Evolutionary conservation across 2,888 invertebrate species (phyloP).

Genomic region (Bhutanitis thaidina): DNA sequence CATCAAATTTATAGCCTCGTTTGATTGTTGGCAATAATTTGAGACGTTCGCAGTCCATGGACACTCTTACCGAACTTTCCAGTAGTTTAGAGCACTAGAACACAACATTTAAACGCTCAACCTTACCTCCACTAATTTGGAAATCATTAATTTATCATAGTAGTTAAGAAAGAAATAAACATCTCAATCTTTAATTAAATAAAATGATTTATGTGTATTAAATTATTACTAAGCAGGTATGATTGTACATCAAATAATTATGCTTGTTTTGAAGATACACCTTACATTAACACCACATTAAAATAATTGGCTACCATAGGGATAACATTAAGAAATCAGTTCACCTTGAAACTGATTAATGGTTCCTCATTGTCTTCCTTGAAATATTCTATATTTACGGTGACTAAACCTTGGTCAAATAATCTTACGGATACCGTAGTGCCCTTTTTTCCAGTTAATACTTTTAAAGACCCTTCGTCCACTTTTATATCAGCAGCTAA

Average conservation of each 20-base stretch:
- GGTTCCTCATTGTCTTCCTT: constrained; percentile 87
- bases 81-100: constrained; percentile 86
- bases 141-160: background rate
- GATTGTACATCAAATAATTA: too few species aligned
- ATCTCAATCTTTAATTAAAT: too few species aligned
- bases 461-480: constrained; percentile 84
- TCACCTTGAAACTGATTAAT: constrained; percentile 88
- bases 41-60: constrained; percentile 86
- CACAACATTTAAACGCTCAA: constrained; percentile 56
- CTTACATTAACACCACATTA: background rate
- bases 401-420: constrained; percentile 87
- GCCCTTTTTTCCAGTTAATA: constrained; percentile 85
- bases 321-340: constrained; percentile 21
- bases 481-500: constrained; percentile 83
- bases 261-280: background rate
- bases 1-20: constrained; percentile 90
- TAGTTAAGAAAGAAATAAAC: background rate
- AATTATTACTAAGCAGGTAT: too few species aligned
- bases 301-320: constrained; percentile 12
- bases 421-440: constrained; percentile 85
- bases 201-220: too few species aligned
- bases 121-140: constrained; percentile 32
- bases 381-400: constrained; percentile 91
- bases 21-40: constrained; percentile 91
- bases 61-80: constrained; percentile 86